These are phyloP conservation scores for Cricetomys ansorgei DNA, from an alignment of 2,113 vertebrate genomes.

Conservation along the genomic window DNA sequence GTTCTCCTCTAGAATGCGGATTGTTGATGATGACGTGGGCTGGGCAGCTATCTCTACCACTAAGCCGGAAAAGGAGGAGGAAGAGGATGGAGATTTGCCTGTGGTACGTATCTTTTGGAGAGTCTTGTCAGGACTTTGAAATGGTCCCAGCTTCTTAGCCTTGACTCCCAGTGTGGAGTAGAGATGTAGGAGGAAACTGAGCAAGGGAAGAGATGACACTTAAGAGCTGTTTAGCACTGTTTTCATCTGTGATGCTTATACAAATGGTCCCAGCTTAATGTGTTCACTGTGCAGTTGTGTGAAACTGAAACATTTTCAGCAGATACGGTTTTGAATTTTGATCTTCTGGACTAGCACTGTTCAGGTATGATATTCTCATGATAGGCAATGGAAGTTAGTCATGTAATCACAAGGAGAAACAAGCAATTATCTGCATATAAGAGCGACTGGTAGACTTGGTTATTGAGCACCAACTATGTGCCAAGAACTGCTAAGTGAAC, in stretches of 20 bases:
- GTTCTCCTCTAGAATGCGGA: slow-evolving; percentile 90
- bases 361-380: no score
- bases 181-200: background rate
- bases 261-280: background rate
- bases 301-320: background rate
- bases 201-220: background rate
- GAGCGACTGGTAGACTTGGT: background rate
- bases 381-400: background rate
- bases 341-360: background rate
- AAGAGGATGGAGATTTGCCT: slow-evolving; percentile 90
- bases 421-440: background rate
- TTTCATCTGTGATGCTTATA: background rate
- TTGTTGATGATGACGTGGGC: slow-evolving; percentile 96
- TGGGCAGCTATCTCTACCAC: slow-evolving; percentile 90
- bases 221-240: slow-evolving; percentile 36
- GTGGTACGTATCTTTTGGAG: slow-evolving; percentile 80
- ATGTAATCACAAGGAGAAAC: background rate
- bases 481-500: background rate
- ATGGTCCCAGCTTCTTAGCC: rapidly evolving
- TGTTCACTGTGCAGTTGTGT: background rate
- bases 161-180: rapidly evolving
- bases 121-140: background rate
- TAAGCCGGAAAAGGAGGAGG: slow-evolving; percentile 89
- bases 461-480: background rate
- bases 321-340: background rate